Base-by-base conservation (phyloP, 2,797 vertebrate species). In the Eulemur mongoz region DNA sequence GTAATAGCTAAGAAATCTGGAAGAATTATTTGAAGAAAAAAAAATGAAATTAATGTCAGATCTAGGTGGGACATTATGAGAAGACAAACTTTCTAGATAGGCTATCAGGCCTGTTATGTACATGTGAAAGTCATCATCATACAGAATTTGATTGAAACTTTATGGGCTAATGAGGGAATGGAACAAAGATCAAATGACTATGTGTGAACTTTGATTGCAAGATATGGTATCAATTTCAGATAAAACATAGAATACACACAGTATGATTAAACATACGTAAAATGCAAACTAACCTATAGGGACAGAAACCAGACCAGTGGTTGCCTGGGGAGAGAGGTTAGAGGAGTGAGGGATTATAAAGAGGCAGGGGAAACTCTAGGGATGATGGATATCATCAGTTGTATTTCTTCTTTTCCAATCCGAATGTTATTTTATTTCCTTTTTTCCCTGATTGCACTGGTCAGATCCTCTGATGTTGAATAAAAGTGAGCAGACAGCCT, bases 371-470 rank as follows among this genome's bases (percentile, higher is more conserved):
- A 35, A 79, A 54, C 5, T 69, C 15, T 17, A 54, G 48, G 40
- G 25, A 50, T 69, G 69, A 69, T 59, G 8, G 52, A 63, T 72
- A 63, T 84, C 59, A 92, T 50, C 70, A 79, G 84, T 78, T 95
- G 72, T 92, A 43, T 84, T 70, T 93, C 61, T 76, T 82, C 14
- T 65, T 87, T 87, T 94, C 86, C 38, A 92, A n/a, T 70, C 10
- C 59, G 22, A 94, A 61, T 50, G 20, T 82, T 82, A 30, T 65
- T 86, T 85, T 85, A 32, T 88, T 57, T 80, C 27, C 50, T 35
- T 86, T 96, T 80, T 83, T 89, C 63, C 57, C 79, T 52, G n/a
- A 80, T 54, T 96, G 22, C 32, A 94, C 48, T 73, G 5, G 86
- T 65, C 38, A 88, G 32, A 93, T 88, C 23, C 27, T 83, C 13